Evolutionary conservation across 2,797 vertebrate genomes (phyloP).

Genomic region (Chelon labrosus): DNA sequence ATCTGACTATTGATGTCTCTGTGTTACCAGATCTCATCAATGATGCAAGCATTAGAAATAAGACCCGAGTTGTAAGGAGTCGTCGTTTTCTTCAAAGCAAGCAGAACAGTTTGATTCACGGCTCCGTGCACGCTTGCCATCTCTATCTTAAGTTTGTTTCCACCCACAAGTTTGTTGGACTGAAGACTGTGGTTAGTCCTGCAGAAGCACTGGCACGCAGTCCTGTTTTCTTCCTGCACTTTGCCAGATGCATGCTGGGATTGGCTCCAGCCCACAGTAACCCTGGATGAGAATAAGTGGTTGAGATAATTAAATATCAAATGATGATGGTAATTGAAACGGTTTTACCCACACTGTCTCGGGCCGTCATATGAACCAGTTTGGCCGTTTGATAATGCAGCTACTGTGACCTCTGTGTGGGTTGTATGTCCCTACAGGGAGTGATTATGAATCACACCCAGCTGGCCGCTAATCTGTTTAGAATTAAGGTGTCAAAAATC

Average conservation of each 20-base stretch:
- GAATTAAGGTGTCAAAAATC: too few relatives aligned
- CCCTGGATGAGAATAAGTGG: constrained; percentile 8
- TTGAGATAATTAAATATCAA: constrained; percentile 23
- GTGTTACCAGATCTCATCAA: not conserved
- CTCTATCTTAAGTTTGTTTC: not conserved
- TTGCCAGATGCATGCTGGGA: constrained; percentile 17
- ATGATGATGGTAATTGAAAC: constrained; percentile 10
- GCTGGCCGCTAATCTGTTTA: too few relatives aligned
- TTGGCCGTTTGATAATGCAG: too few relatives aligned
- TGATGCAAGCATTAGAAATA: too few relatives aligned
- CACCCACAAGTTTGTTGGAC: not conserved
- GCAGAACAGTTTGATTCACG: not conserved
- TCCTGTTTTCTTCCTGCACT: not conserved
- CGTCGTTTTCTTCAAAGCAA: not conserved
- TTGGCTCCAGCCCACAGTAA: not conserved
- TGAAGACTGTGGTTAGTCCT: not conserved
- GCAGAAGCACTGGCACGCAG: not conserved
- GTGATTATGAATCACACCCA: too few relatives aligned
- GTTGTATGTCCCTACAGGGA: too few relatives aligned
- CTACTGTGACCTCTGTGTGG: too few relatives aligned
- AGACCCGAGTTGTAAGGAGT: too few relatives aligned
- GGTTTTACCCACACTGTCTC: not conserved
- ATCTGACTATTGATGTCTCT: not conserved
- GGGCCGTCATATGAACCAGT: too few relatives aligned
- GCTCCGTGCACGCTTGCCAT: not conserved